Conservation (phyloP, 2,888 invertebrate genomes). For the Sceliomorpha sp. region DNA sequence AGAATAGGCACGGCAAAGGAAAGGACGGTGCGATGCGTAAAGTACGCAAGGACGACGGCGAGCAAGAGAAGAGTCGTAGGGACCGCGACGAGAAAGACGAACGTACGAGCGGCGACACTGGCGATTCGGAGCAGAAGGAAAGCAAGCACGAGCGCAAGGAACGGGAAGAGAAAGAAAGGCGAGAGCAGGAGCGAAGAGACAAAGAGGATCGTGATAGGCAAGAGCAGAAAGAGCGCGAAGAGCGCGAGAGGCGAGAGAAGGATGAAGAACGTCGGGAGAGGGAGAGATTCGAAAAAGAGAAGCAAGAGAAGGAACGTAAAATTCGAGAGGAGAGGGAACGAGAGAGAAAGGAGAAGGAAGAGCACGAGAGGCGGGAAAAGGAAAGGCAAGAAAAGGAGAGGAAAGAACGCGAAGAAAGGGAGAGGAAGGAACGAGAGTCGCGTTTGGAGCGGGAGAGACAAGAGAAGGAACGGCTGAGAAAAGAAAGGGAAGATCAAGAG, state of each 20-base stretch:
- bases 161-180: conserved; percentile 67
- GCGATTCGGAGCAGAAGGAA: conserved; percentile 62
- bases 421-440: conserved; percentile 63
- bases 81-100: conserved; percentile 67
- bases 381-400: conserved; percentile 62
- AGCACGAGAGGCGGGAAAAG: conserved; percentile 61
- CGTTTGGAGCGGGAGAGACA: conserved; percentile 70
- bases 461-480: conserved; percentile 72
- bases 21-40: conserved; percentile 71
- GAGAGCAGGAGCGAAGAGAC: conserved; percentile 66
- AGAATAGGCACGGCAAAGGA: conserved; percentile 71
- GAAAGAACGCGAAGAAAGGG: conserved; percentile 67
- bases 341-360: conserved; percentile 59
- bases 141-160: conserved; percentile 68
- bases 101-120: conserved; percentile 55
- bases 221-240: conserved; percentile 62
- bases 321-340: conserved; percentile 64
- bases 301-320: conserved; percentile 70
- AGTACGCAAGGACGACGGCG: conserved; percentile 72
- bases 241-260: conserved; percentile 61
- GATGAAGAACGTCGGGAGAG: conserved; percentile 68
- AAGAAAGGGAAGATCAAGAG: conserved; percentile 76
- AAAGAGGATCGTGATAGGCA: conserved; percentile 71
- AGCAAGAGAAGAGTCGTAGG: conserved; percentile 64
- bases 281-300: conserved; percentile 74